A percentile compares a stretch with the other conserved stretches of the same genome.
Conservation (phyloP, 2,888 invertebrate species). For the Acrocera orbiculus region DNA sequence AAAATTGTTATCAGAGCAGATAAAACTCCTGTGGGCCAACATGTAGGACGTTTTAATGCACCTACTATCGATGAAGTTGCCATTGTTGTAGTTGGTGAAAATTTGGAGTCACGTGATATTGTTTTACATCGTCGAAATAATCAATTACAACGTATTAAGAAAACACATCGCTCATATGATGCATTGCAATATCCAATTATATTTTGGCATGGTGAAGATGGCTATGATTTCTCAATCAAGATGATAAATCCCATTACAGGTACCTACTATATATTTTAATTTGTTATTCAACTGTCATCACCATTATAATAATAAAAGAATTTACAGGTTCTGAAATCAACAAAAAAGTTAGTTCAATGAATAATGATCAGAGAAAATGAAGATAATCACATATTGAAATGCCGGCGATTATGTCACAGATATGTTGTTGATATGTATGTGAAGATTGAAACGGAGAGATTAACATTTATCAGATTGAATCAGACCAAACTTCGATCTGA, state of each 20-base stretch:
- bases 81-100: no score
- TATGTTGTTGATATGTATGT: conserved; percentile 23
- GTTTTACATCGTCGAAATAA: no score
- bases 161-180: conserved; percentile 7
- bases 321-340: background rate
- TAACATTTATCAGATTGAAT: conserved; percentile 17
- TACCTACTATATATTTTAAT: conserved; percentile 4
- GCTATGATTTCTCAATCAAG: conserved; percentile 11
- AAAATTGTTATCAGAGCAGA: no score
- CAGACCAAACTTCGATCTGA: conserved; percentile 19
- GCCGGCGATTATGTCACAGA: conserved; percentile 17
- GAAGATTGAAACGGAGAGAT: conserved; percentile 17
- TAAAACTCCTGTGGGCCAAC: no score
- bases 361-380: conserved; percentile 1
- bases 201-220: conserved; percentile 11
- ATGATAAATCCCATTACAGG: conserved; percentile 5
- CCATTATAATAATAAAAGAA: background rate
- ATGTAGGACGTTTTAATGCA: conserved; percentile 21
- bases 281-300: conserved; percentile 3
- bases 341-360: background rate
- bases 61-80: conserved; percentile 24
- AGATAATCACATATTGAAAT: conserved; percentile 16
- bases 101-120: no score
- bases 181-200: conserved; percentile 7
- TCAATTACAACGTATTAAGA: conserved; percentile 9